Evolutionary conservation across 2,888 invertebrate species (phyloP).

Genomic region (Agrochola macilenta): DNA sequence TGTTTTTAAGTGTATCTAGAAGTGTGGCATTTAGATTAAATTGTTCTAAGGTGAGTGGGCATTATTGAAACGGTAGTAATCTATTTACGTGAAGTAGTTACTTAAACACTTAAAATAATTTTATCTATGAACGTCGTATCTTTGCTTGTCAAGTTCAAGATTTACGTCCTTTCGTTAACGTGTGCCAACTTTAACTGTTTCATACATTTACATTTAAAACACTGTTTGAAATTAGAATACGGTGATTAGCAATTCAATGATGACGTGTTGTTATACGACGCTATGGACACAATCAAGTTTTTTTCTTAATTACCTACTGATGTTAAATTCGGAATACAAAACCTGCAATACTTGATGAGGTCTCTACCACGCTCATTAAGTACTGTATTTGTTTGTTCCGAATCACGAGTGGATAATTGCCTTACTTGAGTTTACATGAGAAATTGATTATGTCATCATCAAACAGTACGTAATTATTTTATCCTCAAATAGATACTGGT

Average conservation of each 20-base stretch:
- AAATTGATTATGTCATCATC: slow-evolving; percentile 20
- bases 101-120: background rate
- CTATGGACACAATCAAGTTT: background rate
- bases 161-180: background rate
- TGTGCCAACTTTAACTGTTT: background rate
- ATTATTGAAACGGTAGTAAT: slow-evolving; percentile 10
- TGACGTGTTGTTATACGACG: background rate
- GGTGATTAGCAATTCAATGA: slow-evolving; percentile 7
- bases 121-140: background rate
- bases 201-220: background rate
- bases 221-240: slow-evolving; percentile 16
- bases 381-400: slow-evolving; percentile 22
- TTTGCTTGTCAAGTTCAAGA: slow-evolving; percentile 28
- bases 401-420: slow-evolving; percentile 40
- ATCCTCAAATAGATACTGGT: slow-evolving; percentile 14
- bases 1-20: slow-evolving; percentile 8
- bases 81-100: background rate
- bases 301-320: slow-evolving; percentile 3
- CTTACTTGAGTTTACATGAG: slow-evolving; percentile 21
- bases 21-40: slow-evolving; percentile 24
- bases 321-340: slow-evolving; percentile 8
- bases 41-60: slow-evolving; percentile 28
- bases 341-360: background rate
- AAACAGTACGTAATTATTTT: background rate
- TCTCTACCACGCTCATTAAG: slow-evolving; percentile 26